Evolutionary conservation across 2,797 vertebrate genomes (phyloP).

Genomic region (Xiphophorus birchmanni): DNA sequence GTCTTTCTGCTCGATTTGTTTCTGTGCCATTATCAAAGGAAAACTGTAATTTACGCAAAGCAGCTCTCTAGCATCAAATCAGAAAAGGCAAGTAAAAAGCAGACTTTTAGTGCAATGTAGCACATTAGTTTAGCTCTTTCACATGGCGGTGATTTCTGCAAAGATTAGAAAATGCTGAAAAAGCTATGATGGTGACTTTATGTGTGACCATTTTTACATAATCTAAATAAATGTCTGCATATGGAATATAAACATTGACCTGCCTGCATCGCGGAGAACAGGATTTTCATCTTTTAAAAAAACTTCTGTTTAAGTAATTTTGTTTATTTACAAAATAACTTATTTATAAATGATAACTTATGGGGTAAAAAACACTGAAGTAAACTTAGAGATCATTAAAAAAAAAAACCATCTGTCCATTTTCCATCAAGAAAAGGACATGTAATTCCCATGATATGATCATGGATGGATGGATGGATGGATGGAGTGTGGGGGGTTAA

Average conservation of each 20-base stretch:
- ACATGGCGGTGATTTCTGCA: not conserved
- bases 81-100: not conserved
- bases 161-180: not conserved
- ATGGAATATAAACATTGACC: not conserved
- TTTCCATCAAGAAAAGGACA: not conserved
- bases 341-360: not conserved
- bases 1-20: constrained; percentile 27
- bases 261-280: not conserved
- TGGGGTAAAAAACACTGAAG: not conserved
- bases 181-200: not conserved
- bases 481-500: no score
- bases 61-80: not conserved
- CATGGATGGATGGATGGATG: no score
- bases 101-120: not conserved
- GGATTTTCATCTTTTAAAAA: not conserved
- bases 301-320: not conserved
- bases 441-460: no score
- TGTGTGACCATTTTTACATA: not conserved
- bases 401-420: not conserved
- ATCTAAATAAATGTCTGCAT: not conserved
- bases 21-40: not conserved
- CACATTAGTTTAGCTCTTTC: not conserved
- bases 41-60: not conserved
- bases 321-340: not conserved
- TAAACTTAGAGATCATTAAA: not conserved